Percentiles rank a stretch among this genome's conserved stretches.
Conservation (phyloP, 2,113 vertebrate genomes). For the cat (Felis catus) region F.catus_Fca126_mat1.0 CM031425.1:48718001-48718500, state of each 20-base stretch:
- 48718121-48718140: background rate
- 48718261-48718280: background rate
- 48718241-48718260: background rate
- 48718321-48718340: background rate
- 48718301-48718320: no score
- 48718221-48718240: accelerated
- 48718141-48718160: background rate
- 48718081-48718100: accelerated
- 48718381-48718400: accelerated
- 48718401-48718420: accelerated
- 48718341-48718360: background rate
- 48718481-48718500: background rate
- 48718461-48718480: background rate
- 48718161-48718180: background rate
- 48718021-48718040: accelerated
- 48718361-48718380: accelerated
- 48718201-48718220: background rate
- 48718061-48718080: no score
- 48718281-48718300: no score
- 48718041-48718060: accelerated
- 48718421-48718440: background rate
- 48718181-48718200: background rate
- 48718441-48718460: background rate
- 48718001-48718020: background rate
- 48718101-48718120: background rate